Evolutionary conservation across 1,140 invertebrate genomes (phyloP), one percentile per base, ranked within the genome.

Genomic region (Helicorthomorpha holstii): DNA sequence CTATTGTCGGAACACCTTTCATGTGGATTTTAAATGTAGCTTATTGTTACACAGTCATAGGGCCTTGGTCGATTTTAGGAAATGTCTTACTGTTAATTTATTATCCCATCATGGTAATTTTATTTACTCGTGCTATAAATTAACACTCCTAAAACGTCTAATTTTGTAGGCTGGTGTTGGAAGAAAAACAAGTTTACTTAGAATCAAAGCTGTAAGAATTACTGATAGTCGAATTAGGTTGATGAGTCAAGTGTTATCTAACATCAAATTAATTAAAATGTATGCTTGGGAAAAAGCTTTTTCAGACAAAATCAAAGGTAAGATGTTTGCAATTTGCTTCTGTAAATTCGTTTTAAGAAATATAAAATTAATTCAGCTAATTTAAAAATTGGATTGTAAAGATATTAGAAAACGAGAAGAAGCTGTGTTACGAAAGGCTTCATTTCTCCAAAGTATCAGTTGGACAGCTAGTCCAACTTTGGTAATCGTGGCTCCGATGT

Each of bases 241-340:
- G 1, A 74, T 78, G 56, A 70, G 66, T 44, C 77, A 79, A 61
- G 66, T 77, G 21, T 58, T 79, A 10, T 67, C 70, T 43, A 69
- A 65, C 53, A 75, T 81, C 27, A 72, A 81, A 67, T 73, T 85
- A 21, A 83, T 93, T 54, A 92, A 93, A 74, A 84, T 92, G 78
- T 88, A 89, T 67, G 81, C 81, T 0, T 92, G 87, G 87, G 88
- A 91, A 64, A 78, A 82, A 60, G 73, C 80, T 38, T 90, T 91
- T 64, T 71, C 76, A 43, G 65, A 71, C 51, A 66, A 67, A 50
- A 68, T 79, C 41, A 56, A 64, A 59, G 69, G 50, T 51, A 51
- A 26, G 21, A 10, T 26, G 7, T 27, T 7, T 49, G n/a, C n/a
- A n/a, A n/a, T 49, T 7, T 7, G 4, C 4, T 27, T 26, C n/a